Evolutionary conservation across 2,888 invertebrate species (phyloP).

Genomic region (Nebria brevicollis): DNA sequence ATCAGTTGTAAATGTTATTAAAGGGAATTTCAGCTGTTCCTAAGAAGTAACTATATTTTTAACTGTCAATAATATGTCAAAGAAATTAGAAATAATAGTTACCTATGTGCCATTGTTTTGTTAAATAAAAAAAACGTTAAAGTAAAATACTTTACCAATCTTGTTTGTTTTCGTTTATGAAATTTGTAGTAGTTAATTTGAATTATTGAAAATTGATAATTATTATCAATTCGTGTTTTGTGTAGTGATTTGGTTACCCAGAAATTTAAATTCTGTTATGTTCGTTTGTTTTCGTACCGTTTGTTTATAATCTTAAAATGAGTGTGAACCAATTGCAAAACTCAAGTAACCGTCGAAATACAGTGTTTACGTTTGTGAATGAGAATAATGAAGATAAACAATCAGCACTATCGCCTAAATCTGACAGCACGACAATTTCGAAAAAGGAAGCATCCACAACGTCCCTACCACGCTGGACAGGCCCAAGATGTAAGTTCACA

Average conservation of each 20-base stretch:
- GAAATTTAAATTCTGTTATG: neutral
- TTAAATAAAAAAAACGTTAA: slow-evolving; percentile 3
- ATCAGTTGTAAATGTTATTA: slow-evolving; percentile 7
- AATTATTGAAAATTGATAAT: neutral
- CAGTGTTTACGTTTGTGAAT: slow-evolving; percentile 16
- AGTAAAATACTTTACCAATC: neutral
- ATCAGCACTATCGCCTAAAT: slow-evolving; percentile 11
- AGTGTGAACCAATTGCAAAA: slow-evolving; percentile 18
- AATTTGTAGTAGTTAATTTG: neutral
- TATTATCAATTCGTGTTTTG: neutral
- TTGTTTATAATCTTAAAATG: slow-evolving; percentile 22
- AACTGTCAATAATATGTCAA: neutral
- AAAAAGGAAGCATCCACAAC: slow-evolving; percentile 16
- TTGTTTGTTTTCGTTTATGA: neutral
- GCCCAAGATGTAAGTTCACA: slow-evolving; percentile 24
- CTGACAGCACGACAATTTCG: neutral
- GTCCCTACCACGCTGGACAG: slow-evolving; percentile 34
- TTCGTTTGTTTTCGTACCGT: slow-evolving; percentile 13
- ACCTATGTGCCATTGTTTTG: slow-evolving; percentile 3
- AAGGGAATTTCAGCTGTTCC: slow-evolving; percentile 15
- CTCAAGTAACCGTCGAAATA: slow-evolving; percentile 15
- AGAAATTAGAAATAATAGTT: neutral
- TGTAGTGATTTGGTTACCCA: neutral
- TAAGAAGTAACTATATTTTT: neutral
- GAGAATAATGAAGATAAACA: neutral